phyloP scores from a whole-genome alignment of 2,113 vertebrate genomes.

The Mesocricetus auratus region DNA sequence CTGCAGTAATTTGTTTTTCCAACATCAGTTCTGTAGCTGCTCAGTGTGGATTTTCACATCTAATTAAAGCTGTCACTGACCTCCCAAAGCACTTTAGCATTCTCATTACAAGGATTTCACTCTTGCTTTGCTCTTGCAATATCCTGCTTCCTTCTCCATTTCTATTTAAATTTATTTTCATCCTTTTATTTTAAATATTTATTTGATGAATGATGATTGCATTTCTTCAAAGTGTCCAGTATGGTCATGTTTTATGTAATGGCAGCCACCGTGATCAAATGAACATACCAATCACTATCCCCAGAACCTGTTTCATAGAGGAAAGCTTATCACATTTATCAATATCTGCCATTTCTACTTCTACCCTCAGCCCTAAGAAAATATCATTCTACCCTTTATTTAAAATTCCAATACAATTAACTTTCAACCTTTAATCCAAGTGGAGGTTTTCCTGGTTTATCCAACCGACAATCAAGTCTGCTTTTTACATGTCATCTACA shows the following conservation, averaged over 20 bases:
- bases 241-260: not conserved
- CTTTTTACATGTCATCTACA: not conserved
- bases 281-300: not conserved
- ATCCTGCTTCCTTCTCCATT: not conserved
- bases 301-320: not conserved
- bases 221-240: not conserved
- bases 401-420: not conserved
- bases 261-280: not conserved
- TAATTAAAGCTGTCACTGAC: not conserved
- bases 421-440: slow-evolving; percentile 5
- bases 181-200: not conserved
- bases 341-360: not conserved
- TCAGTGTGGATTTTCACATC: not conserved
- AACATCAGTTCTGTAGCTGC: not conserved
- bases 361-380: not conserved
- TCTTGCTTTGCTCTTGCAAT: not conserved
- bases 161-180: not conserved
- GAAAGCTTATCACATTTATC: not conserved
- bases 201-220: not conserved
- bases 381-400: not conserved
- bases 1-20: not conserved
- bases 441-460: not conserved
- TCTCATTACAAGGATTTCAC: not conserved
- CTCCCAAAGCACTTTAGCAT: not conserved
- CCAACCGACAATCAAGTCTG: not conserved